Evolutionary conservation across 2,113 vertebrate genomes (phyloP).

Genomic region (Physeter macrocephalus): DNA sequence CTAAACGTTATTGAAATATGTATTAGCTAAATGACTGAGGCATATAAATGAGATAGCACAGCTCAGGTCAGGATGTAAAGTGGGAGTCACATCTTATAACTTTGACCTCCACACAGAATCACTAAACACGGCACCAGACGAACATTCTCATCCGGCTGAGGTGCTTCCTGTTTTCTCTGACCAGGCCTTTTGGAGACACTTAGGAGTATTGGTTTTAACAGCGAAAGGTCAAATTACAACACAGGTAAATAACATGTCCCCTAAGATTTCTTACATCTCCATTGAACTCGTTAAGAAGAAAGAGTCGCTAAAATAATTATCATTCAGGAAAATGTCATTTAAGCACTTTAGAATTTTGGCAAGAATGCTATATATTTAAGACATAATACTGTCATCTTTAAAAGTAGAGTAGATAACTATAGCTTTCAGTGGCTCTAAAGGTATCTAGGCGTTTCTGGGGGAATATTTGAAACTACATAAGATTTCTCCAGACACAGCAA

Average conservation of each 20-base stretch:
- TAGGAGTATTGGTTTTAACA: background rate
- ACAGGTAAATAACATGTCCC: background rate
- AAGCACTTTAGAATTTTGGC: background rate
- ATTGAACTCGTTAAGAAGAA: background rate
- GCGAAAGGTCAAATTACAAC: background rate
- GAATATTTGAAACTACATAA: background rate
- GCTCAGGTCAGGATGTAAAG: background rate
- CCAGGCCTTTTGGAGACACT: background rate
- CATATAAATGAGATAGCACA: background rate
- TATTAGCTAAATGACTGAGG: background rate
- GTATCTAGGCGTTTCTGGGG: background rate
- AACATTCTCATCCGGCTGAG: background rate
- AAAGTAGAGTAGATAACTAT: background rate
- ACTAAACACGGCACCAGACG: background rate
- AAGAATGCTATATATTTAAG: background rate
- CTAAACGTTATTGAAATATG: background rate
- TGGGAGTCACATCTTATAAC: background rate
- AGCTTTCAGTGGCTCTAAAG: background rate
- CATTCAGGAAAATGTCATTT: background rate
- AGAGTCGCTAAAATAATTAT: background rate
- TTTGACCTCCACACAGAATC: background rate
- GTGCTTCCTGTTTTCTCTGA: background rate
- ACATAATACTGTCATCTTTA: background rate
- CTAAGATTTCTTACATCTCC: conserved; percentile 1
- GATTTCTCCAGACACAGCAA: background rate